Conservation (phyloP, 1,140 invertebrate genomes). For the Habropoda laboriosa region DNA sequence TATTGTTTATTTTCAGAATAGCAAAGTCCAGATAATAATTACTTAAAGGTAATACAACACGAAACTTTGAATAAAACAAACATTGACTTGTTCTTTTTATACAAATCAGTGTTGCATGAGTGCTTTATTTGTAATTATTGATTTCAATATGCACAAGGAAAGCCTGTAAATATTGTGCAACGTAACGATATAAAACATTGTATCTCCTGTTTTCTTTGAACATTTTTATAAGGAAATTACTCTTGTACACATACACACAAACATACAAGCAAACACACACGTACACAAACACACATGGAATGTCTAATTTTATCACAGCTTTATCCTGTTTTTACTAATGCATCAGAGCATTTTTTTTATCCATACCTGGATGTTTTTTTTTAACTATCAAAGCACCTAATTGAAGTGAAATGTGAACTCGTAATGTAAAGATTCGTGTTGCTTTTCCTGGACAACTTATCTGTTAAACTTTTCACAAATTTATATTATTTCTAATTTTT, state of each 20-base stretch:
- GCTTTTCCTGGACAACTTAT: slow-evolving; percentile 66
- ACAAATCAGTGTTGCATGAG: slow-evolving; percentile 78
- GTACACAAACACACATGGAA: slow-evolving; percentile 60
- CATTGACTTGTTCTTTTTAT: slow-evolving; percentile 74
- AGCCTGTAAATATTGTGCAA: slow-evolving; percentile 72
- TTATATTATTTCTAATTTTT: slow-evolving; percentile 41
- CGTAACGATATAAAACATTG: slow-evolving; percentile 60
- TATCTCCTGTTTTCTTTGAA: slow-evolving; percentile 50
- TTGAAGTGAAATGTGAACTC: slow-evolving; percentile 55
- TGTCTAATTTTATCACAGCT: slow-evolving; percentile 70
- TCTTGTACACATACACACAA: slow-evolving; percentile 32
- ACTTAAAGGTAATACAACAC: slow-evolving; percentile 77
- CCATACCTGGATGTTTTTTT: slow-evolving; percentile 38
- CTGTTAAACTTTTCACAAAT: slow-evolving; percentile 16
- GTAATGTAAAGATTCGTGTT: slow-evolving; percentile 67
- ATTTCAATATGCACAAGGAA: slow-evolving; percentile 69
- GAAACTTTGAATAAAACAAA: slow-evolving; percentile 76
- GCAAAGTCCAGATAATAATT: slow-evolving; percentile 79
- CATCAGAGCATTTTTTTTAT: slow-evolving; percentile 49
- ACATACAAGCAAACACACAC: too few species aligned
- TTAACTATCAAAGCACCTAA: slow-evolving; percentile 63
- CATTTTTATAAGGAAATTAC: slow-evolving; percentile 44
- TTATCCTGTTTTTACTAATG: slow-evolving; percentile 62
- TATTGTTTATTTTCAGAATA: slow-evolving; percentile 81
- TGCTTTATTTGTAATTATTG: slow-evolving; percentile 70